Evolutionary conservation across 2,113 vertebrate species (phyloP).

Genomic region (Corythoichthys intestinalis): DNA sequence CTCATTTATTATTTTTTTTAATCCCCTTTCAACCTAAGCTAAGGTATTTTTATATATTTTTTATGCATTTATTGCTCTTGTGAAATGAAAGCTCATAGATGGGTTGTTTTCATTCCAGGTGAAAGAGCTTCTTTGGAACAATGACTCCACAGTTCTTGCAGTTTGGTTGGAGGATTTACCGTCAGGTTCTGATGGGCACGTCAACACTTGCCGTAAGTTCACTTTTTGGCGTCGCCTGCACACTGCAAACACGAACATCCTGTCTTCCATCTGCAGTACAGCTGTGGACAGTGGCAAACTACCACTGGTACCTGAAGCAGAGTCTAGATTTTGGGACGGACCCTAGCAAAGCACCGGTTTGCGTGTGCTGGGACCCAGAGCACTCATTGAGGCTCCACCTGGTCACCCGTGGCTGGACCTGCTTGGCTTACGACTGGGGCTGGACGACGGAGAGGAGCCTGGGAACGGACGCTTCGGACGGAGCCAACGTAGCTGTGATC

Average conservation of each 20-base stretch:
- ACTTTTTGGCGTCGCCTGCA: not conserved
- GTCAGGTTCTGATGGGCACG: constrained; percentile 45
- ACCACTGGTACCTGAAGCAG: constrained; percentile 98
- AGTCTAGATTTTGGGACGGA: constrained; percentile 79
- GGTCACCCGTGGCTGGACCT: constrained; percentile 77
- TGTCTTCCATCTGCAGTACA: constrained; percentile 75
- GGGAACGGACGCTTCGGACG: constrained; percentile 64
- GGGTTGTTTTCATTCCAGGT: constrained; percentile 71
- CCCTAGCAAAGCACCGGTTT: constrained; percentile 70
- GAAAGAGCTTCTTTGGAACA: constrained; percentile 91
- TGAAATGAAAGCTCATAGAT: too few relatives aligned
- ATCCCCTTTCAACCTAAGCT: too few relatives aligned
- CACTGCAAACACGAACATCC: not conserved
- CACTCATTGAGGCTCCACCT: constrained; percentile 3
- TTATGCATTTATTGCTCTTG: too few relatives aligned
- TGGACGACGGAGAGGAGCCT: constrained; percentile 81
- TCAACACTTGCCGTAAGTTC: constrained; percentile 76
- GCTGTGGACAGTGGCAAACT: constrained; percentile 90
- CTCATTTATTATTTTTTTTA: too few relatives aligned
- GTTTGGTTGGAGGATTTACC: constrained; percentile 86
- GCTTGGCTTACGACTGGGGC: constrained; percentile 85
- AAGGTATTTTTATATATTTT: too few relatives aligned
- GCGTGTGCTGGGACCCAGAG: constrained; percentile 84
- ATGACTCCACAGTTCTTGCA: constrained; percentile 84
- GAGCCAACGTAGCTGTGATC: constrained; percentile 87